Conservation (phyloP, 1,140 invertebrate species). For the Charaxes varanes region DNA sequence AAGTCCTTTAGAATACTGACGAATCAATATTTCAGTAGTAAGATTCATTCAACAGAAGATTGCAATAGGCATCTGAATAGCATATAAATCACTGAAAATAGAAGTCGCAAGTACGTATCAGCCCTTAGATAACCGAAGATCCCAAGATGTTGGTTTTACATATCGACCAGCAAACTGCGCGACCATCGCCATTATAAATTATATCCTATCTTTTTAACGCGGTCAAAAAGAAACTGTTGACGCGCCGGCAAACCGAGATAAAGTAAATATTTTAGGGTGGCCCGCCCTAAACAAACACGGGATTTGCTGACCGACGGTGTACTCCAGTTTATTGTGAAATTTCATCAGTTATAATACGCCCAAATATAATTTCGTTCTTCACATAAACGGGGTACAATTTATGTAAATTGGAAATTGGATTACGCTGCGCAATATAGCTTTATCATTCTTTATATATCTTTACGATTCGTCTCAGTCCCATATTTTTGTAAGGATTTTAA, state of each 20-base stretch:
- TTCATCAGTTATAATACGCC: conserved; percentile 41
- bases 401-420: conserved; percentile 4
- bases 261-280: conserved; percentile 73
- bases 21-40: no score
- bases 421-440: no score
- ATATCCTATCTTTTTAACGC: conserved; percentile 58
- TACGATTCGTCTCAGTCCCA: no score
- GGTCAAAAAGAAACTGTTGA: conserved; percentile 66
- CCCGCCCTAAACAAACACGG: conserved; percentile 68
- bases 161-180: conserved; percentile 52
- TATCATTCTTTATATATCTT: no score
- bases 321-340: conserved; percentile 71
- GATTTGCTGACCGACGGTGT: conserved; percentile 71
- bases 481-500: no score
- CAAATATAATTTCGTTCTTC: conserved; percentile 8
- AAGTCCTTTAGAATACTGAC: no score
- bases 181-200: conserved; percentile 57
- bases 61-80: no score
- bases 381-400: conserved; percentile 5
- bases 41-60: no score
- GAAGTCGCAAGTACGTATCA: no score
- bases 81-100: no score
- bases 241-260: conserved; percentile 70
- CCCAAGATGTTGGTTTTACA: conserved; percentile 56
- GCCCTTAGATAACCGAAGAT: conserved; percentile 55